Base-by-base conservation (phyloP, 2,113 vertebrate species). In the Lepisosteus oculatus region DNA sequence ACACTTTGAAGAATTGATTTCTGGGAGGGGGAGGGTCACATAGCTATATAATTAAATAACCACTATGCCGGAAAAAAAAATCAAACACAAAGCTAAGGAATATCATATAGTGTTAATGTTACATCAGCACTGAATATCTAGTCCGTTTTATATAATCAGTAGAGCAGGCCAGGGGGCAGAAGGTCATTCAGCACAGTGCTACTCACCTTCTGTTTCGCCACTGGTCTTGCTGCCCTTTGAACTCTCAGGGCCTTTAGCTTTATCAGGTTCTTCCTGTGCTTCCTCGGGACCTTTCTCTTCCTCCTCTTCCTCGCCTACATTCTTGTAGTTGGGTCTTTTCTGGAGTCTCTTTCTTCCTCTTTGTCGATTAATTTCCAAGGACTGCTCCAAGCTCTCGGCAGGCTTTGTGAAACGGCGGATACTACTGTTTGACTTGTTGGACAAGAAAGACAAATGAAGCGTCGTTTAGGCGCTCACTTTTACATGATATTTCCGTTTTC, bases 271-370 rank as follows among this genome's bases (percentile, higher is more conserved):
- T 73, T 90, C 94, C 3, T 78, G 86, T 17, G 81, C 82, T 55
- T 94, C 94, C 72, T 95, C 94, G 0, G 85, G 63, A 68, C 87
- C 85, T 80, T 90, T 92, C 67, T 99, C 96, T 51, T 98, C 97
- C 9, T 98, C 97, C 3, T 98, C 97, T 3, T 99, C 97, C 80
- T 99, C 97, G 17, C 97, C 97, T 74, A 99, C 89, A 42, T 99
- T 99, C 89, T 99, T 99, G 82, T 99, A 99, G 85, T 99, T 99
- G 56, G 97, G 97, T 72, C 97, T 93, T 82, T 98, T 98, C 76
- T 97, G 96, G 7, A 92, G 77, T 67, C 87, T 94, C 84, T 96
- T 95, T 81, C 90, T 96, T 59, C 97, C 96, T 5, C 93, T 94
- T 44, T 97, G 95, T 72, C 96, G 95, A 43, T 94, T 98, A 75